A percentile compares a stretch with the other conserved stretches of the same genome.
Conservation (phyloP, 2,888 invertebrate species). For the Polydesmus complanatus region DNA sequence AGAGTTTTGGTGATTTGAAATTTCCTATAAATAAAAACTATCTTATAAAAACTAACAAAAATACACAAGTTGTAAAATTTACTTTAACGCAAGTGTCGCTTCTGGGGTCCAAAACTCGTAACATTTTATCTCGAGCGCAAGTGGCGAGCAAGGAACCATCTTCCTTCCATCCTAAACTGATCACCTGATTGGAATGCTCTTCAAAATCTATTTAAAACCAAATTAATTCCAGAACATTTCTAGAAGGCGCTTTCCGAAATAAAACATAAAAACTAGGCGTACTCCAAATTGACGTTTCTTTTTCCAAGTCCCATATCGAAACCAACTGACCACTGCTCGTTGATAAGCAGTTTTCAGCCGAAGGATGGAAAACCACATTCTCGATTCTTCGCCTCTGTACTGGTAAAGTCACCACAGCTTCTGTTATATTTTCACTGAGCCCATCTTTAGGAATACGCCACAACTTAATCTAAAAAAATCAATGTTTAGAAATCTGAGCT, state of each 20-base stretch:
- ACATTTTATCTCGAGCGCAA: conserved; percentile 36
- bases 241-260: not conserved
- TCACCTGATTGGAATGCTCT: conserved; percentile 72
- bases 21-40: conserved; percentile 26
- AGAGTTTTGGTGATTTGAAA: conserved; percentile 70
- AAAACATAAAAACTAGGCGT: conserved; percentile 1
- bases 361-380: conserved; percentile 80
- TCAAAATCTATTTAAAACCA: conserved; percentile 39
- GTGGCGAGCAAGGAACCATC: conserved; percentile 70
- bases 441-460: conserved; percentile 79
- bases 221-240: not conserved
- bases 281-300: conserved; percentile 45
- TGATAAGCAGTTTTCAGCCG: conserved; percentile 75
- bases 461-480: conserved; percentile 53
- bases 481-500: not conserved
- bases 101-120: conserved; percentile 33
- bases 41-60: conserved; percentile 2
- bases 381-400: conserved; percentile 74
- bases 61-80: not conserved
- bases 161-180: conserved; percentile 77
- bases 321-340: conserved; percentile 68
- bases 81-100: conserved; percentile 26
- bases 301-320: conserved; percentile 71
- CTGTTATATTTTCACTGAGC: conserved; percentile 56
- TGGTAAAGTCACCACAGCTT: conserved; percentile 64